Evolutionary conservation across 2,113 vertebrate genomes (phyloP).

Genomic region (Sinocyclocheilus anshuiensis): DNA sequence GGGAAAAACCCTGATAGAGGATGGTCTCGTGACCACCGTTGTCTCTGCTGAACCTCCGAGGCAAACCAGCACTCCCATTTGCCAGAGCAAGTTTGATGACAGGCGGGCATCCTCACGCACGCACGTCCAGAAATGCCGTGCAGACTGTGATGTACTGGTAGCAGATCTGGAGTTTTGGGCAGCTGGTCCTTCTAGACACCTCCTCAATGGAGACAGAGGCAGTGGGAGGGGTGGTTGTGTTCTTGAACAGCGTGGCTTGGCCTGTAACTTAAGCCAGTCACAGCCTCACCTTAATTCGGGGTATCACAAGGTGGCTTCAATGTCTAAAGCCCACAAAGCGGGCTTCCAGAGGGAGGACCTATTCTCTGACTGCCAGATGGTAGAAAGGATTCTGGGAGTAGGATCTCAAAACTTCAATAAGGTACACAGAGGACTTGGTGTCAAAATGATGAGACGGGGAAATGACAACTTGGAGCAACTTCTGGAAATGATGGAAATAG

Average conservation of each 20-base stretch:
- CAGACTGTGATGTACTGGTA: constrained; percentile 72
- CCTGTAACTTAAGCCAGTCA: background rate
- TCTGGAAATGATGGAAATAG: constrained; percentile 80
- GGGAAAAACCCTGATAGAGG: constrained; percentile 73
- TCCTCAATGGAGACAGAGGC: constrained; percentile 35
- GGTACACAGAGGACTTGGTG: constrained; percentile 32
- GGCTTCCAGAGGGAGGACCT: constrained; percentile 78
- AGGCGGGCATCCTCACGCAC: constrained; percentile 63
- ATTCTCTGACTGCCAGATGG: constrained; percentile 81
- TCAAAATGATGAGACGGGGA: constrained; percentile 11
- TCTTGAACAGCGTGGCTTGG: constrained; percentile 2
- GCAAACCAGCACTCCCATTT: constrained; percentile 67
- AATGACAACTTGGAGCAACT: constrained; percentile 73
- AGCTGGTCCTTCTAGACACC: constrained; percentile 2
- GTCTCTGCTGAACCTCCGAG: constrained; percentile 60
- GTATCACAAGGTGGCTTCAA: background rate
- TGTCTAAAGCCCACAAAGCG: constrained; percentile 29
- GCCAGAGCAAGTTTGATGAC: constrained; percentile 74
- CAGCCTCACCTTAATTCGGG: background rate
- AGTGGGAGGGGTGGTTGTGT: constrained; percentile 22
- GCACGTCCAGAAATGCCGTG: constrained; percentile 76
- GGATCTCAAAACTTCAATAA: constrained; percentile 56
- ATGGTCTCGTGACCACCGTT: constrained; percentile 68
- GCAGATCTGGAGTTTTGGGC: constrained; percentile 59
- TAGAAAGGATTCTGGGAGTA: constrained; percentile 79